Percentiles rank a stretch among this genome's conserved stretches.
Evolutionary conservation across 2,797 vertebrate genomes (phyloP).

Genomic region (Pristis pectinata): DNA sequence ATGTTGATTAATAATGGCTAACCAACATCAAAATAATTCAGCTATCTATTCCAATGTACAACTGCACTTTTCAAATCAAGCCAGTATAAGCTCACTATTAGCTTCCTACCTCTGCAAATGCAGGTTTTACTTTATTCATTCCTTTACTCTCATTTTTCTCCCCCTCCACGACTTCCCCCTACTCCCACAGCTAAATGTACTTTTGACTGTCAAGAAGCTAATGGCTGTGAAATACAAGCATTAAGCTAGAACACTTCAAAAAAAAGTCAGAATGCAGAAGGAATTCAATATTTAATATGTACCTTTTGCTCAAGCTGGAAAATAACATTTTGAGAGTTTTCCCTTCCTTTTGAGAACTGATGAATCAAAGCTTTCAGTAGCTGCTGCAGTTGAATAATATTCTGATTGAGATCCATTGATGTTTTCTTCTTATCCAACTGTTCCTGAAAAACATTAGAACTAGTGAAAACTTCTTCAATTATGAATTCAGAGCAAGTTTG

Average conservation of each 20-base stretch:
- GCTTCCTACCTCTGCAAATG: not conserved
- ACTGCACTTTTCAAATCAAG: not conserved
- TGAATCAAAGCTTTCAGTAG: constrained; percentile 77
- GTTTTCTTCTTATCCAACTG: constrained; percentile 78
- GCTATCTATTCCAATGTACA: not conserved
- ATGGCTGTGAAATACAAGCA: not conserved
- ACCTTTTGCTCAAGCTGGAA: constrained; percentile 28
- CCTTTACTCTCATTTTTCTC: too few relatives aligned
- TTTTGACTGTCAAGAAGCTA: not conserved
- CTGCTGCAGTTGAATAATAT: constrained; percentile 82
- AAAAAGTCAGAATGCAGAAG: not conserved
- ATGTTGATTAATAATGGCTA: not conserved
- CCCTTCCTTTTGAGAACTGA: constrained; percentile 80
- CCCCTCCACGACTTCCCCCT: too few relatives aligned
- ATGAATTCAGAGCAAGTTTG: not conserved
- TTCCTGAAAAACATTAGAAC: constrained; percentile 57
- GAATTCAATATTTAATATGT: not conserved
- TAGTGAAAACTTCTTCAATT: not conserved
- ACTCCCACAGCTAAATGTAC: too few relatives aligned
- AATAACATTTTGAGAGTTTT: constrained; percentile 51
- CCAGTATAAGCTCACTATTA: not conserved
- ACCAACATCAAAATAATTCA: not conserved
- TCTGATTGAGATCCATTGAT: constrained; percentile 78
- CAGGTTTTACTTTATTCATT: not conserved
- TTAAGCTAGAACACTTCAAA: not conserved